These are phyloP conservation scores for Torymus aiolomorphi DNA, from an alignment of 2,888 invertebrate species.

Conservation along the genomic window DNA sequence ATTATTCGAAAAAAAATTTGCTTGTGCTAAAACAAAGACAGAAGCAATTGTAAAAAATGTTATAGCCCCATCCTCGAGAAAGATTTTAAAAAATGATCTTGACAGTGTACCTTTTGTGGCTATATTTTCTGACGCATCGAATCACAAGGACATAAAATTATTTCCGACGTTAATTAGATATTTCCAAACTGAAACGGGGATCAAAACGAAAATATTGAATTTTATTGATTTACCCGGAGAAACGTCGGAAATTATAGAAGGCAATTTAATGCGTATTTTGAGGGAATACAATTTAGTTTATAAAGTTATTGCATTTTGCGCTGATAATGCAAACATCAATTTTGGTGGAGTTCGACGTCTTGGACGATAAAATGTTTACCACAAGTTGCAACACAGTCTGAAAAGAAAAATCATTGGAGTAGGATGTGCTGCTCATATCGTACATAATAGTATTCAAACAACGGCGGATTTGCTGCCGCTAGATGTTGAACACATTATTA, in stretches of 20 bases:
- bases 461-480: no score
- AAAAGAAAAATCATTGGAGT: constrained; percentile 60
- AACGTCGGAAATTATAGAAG: no score
- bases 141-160: constrained; percentile 58
- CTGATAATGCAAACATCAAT: constrained; percentile 59
- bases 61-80: no score
- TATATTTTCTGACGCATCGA: constrained; percentile 52
- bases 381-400: constrained; percentile 53
- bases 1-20: constrained; percentile 56
- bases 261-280: constrained; percentile 55
- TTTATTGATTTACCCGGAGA: no score
- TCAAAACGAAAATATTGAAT: no score
- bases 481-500: no score
- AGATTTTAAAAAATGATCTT: neutral
- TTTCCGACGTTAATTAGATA: constrained; percentile 39
- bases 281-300: constrained; percentile 49
- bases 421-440: no score
- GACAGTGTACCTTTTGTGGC: neutral
- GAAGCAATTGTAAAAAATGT: no score
- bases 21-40: constrained; percentile 52
- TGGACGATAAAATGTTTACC: constrained; percentile 58
- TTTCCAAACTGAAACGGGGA: no score
- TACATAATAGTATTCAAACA: no score
- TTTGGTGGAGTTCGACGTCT: constrained; percentile 55
- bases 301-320: constrained; percentile 42